phyloP scores from a whole-genome alignment of 64 coral and sea anemone species.

The Stichodactyla mertensii region DNA sequence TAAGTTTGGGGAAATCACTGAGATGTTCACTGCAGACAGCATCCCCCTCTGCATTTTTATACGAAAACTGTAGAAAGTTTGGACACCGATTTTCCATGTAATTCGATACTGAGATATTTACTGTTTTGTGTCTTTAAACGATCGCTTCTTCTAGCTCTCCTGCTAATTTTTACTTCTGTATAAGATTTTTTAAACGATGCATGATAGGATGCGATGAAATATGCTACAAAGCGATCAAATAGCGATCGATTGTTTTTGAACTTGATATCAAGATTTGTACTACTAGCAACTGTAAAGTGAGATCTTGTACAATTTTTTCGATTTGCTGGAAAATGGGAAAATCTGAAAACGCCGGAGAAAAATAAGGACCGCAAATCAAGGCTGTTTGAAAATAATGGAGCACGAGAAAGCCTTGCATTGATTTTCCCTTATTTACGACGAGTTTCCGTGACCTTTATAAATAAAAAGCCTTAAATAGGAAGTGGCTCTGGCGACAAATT shows the following conservation, averaged over 20 bases:
- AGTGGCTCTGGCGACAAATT: neutral
- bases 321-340: neutral
- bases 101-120: neutral
- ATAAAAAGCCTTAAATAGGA: conserved; percentile 18
- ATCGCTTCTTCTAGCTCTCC: neutral
- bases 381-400: neutral
- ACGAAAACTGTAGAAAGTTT: neutral
- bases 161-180: neutral
- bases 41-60: neutral
- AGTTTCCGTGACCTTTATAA: conserved; percentile 6
- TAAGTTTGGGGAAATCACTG: neutral
- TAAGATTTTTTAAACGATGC: neutral
- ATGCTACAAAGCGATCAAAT: neutral
- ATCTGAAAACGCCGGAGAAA: neutral
- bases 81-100: neutral
- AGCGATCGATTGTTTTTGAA: neutral
- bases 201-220: neutral
- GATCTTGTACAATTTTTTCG: neutral
- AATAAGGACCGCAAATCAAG: neutral
- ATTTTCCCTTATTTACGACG: neutral
- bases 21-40: neutral
- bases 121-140: neutral
- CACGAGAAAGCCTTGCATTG: neutral
- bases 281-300: neutral
- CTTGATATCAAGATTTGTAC: neutral